Evolutionary conservation across 2,113 vertebrate genomes (phyloP).

Genomic region (Tylochromis polylepis): DNA sequence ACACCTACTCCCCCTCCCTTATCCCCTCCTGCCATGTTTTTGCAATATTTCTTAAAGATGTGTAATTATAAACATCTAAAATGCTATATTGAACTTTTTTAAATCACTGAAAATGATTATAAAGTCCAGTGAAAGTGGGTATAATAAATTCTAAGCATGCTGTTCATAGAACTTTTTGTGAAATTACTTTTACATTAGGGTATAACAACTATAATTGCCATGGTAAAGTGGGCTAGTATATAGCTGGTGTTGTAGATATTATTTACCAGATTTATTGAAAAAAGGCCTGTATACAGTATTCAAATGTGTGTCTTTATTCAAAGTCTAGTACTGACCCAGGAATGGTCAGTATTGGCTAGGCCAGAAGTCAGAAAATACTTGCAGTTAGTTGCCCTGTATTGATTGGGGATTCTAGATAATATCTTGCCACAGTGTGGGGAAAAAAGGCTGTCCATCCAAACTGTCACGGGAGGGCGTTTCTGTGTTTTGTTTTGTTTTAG

Average conservation of each 20-base stretch:
- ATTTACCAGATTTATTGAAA: background rate
- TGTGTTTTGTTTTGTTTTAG: background rate
- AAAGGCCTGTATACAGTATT: background rate
- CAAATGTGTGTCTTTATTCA: background rate
- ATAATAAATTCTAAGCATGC: background rate
- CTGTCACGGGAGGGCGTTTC: background rate
- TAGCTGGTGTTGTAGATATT: background rate
- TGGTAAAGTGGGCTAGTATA: background rate
- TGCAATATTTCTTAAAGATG: background rate
- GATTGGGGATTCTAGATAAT: background rate
- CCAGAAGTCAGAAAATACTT: background rate
- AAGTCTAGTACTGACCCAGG: background rate
- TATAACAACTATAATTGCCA: background rate
- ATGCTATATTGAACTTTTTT: background rate
- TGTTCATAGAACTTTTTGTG: background rate
- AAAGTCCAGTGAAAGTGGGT: background rate
- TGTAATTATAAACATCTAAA: background rate
- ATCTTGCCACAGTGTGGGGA: background rate
- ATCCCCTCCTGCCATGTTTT: background rate
- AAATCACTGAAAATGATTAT: background rate
- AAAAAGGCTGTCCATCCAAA: background rate
- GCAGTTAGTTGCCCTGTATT: background rate
- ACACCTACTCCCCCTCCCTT: background rate
- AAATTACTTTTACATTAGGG: background rate
- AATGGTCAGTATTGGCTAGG: background rate